Conservation (phyloP, 2,113 vertebrate genomes). For the Chlamydotis undulata region DNA sequence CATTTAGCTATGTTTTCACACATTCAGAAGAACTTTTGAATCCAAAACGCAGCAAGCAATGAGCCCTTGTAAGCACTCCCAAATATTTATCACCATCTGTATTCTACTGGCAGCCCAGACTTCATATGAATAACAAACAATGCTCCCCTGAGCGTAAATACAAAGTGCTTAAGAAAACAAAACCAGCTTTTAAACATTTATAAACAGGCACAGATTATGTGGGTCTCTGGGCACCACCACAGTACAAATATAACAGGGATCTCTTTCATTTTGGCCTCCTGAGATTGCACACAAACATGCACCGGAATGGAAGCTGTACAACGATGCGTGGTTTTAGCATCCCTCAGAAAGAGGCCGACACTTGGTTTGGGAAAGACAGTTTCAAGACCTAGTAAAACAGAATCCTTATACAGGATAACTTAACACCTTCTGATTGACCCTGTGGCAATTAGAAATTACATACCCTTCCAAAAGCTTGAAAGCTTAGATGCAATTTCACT, state of each 20-base stretch:
- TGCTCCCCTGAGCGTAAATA: neutral
- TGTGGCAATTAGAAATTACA: neutral
- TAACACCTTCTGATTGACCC: neutral
- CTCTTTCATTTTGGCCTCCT: neutral
- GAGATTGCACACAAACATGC: neutral
- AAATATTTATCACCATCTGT: neutral
- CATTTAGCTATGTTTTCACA: neutral
- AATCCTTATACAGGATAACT: neutral
- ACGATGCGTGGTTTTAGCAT: neutral
- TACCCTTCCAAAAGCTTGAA: neutral
- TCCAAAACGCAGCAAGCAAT: neutral
- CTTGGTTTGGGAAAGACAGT: neutral
- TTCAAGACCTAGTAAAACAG: neutral
- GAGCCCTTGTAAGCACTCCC: neutral
- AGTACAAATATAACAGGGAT: neutral
- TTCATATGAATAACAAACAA: neutral
- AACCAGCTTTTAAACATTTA: neutral
- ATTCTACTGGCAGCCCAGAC: neutral
- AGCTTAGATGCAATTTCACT: neutral
- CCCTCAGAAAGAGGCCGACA: rapidly evolving
- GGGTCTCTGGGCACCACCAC: neutral
- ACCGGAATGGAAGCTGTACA: neutral
- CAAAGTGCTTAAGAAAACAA: neutral
- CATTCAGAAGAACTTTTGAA: neutral
- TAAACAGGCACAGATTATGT: neutral